These are phyloP conservation scores for Eclectus roratus DNA, from an alignment of 2,113 vertebrate genomes.

Conservation along the genomic window DNA sequence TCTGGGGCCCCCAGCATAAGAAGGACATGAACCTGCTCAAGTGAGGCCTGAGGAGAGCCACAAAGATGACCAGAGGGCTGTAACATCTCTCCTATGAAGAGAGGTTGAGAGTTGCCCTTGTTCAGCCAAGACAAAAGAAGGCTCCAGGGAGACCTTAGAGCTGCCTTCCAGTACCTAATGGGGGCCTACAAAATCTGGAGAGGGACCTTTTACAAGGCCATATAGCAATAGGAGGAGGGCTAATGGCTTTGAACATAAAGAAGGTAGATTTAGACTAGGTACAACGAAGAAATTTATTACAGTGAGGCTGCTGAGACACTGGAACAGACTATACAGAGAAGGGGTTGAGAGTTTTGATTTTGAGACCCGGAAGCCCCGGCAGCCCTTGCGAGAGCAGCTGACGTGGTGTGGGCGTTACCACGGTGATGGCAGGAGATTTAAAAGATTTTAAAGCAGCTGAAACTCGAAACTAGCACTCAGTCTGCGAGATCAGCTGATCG, in stretches of 20 bases:
- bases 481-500: too few relatives aligned
- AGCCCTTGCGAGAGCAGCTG: too few relatives aligned
- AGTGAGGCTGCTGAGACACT: neutral
- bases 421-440: too few relatives aligned
- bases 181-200: accelerated
- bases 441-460: too few relatives aligned
- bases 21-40: neutral
- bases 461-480: too few relatives aligned
- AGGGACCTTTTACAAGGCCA: neutral
- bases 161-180: neutral
- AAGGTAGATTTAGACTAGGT: neutral
- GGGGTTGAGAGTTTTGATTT: too few relatives aligned
- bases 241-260: neutral
- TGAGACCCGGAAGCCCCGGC: too few relatives aligned
- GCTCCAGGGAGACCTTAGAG: accelerated
- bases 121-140: neutral
- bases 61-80: neutral
- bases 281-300: neutral
- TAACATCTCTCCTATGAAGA: neutral
- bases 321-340: neutral
- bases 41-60: neutral
- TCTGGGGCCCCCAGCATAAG: neutral
- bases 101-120: accelerated
- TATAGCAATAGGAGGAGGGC: neutral
- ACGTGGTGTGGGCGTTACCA: too few relatives aligned